Evolutionary conservation across 2,113 vertebrate genomes (phyloP).

Genomic region (Macroglossus sobrinus): DNA sequence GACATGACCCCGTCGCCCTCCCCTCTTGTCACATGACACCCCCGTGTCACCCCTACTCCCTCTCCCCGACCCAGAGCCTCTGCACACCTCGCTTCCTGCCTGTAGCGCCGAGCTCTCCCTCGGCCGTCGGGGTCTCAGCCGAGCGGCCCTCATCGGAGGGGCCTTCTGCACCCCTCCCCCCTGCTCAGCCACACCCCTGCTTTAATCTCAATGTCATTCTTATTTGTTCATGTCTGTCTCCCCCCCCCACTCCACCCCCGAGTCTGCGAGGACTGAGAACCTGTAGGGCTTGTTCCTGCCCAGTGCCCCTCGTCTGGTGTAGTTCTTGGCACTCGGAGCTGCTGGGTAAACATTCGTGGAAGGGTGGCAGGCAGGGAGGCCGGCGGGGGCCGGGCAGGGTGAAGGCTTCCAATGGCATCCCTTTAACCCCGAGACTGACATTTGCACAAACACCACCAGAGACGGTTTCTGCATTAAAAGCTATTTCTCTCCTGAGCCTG

Average conservation of each 20-base stretch:
- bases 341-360: neutral
- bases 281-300: neutral
- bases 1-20: neutral
- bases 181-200: neutral
- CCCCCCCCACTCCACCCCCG: rapidly evolving
- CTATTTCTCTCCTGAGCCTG: neutral
- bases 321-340: neutral
- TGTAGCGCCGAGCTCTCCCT: rapidly evolving
- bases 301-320: neutral
- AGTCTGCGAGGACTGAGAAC: neutral
- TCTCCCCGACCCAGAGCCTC: neutral
- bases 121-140: neutral
- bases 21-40: neutral
- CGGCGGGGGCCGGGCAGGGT: rapidly evolving
- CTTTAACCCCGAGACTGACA: neutral
- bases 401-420: rapidly evolving
- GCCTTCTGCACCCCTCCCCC: rapidly evolving
- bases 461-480: rapidly evolving
- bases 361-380: rapidly evolving
- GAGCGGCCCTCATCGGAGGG: neutral
- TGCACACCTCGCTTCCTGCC: neutral
- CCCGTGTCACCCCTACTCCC: neutral
- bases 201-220: rapidly evolving
- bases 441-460: too few relatives aligned
- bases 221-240: neutral